Base-by-base conservation (phyloP, 2,888 invertebrate genomes). In the Apotomis capreana region DNA sequence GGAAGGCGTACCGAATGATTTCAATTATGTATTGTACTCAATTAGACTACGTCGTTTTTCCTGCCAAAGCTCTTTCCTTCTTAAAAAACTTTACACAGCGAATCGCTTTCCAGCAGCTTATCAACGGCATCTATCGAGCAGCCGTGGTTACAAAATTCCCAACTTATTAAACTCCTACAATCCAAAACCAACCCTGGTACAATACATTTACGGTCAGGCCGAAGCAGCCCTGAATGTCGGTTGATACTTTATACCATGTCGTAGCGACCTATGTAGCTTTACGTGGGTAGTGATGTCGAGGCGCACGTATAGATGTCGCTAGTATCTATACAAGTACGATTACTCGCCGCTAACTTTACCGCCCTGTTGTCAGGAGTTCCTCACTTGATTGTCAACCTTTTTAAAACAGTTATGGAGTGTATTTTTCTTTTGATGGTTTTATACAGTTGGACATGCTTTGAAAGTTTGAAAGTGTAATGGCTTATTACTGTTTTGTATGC, bases 301-400 rank as follows among this genome's bases (percentile, higher is more conserved):
- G 13, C 51, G 61, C 73, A 70, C 69, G 37, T 62, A 44, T 68
- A 76, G 76, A 76, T 76, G 76, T 73, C 76, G 74, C 75, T 74
- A 69, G 46, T 62, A 69, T 68, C 61, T 60, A 62, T 72, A 69
- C 59, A 40, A 60, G 40, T 44, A 37, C 60, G 46, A 37, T 26
- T 44, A 58, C 13, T 13, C 5, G 63, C 15, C 54, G 58, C 37
- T n/a, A 58, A 36, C n/a, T 58, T 58, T 37, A 12, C 12, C n/a
- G 5, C 40, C 40, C 52, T n/a, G 5, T 54, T 15, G 52, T 54
- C 54, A 63, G 4, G 9, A 3, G 10, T 15, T 1, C 13, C 51
- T 5, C 3, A 40, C n/a, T 40, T 15, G 13, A 54, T 15, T 54
- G 5, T 63, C 40, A 54, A 10, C 15, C 54, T 40, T 63, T 15